A percentile compares a stretch with the other conserved stretches of the same genome.
Conservation (phyloP, 2,888 invertebrate genomes). For the Heliothis peltigera region DNA sequence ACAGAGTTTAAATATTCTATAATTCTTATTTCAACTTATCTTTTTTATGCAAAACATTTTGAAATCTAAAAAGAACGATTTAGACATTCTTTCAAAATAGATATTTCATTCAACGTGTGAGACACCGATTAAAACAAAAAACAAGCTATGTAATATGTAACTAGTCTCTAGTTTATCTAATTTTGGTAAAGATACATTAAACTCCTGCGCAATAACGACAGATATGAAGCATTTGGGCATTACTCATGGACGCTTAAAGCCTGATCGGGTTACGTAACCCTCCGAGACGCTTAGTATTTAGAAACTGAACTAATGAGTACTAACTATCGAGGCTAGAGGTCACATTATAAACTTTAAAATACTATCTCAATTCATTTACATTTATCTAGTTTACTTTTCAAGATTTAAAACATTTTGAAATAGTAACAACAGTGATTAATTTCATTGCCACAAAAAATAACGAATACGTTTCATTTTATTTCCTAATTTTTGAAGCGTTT, state of each 20-base stretch:
- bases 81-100: no score
- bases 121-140: no score
- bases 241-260: slow-evolving; percentile 35
- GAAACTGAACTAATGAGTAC: slow-evolving; percentile 38
- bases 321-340: slow-evolving; percentile 15
- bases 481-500: slow-evolving; percentile 5
- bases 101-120: no score
- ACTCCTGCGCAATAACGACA: slow-evolving; percentile 16
- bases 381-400: neutral
- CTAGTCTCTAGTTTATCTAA: neutral
- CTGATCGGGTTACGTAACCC: slow-evolving; percentile 36
- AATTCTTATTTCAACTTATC: no score
- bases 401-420: neutral
- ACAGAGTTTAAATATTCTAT: no score
- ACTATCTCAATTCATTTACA: slow-evolving; percentile 29
- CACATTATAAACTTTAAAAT: slow-evolving; percentile 12
- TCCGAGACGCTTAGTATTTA: slow-evolving; percentile 11
- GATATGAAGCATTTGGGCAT: slow-evolving; percentile 33
- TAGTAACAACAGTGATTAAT: neutral
- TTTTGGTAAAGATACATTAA: neutral
- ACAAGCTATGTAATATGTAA: no score
- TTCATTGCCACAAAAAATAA: neutral
- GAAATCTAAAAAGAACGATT: no score
- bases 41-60: no score
- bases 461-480: neutral